Evolutionary conservation across 2,888 invertebrate genomes (phyloP), one percentile per base, ranked within the genome.

Genomic region (Pachliopta kotzebuea): DNA sequence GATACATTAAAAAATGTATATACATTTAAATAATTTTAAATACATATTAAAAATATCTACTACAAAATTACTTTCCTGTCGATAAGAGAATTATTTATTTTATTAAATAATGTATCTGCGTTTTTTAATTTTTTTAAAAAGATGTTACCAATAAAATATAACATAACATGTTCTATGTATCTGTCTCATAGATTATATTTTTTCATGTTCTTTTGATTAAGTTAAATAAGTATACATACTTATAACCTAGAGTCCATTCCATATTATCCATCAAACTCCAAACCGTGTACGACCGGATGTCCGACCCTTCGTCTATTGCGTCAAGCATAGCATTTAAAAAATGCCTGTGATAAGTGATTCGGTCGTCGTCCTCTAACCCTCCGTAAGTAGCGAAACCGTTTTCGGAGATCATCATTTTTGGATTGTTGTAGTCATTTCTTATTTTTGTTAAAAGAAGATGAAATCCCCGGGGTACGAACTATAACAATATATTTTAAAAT

Each of bases 201-300:
- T n/a, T n/a, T n/a, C n/a, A n/a, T n/a, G n/a, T n/a, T n/a, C n/a
- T n/a, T n/a, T n/a, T n/a, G n/a, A n/a, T n/a, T n/a, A n/a, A n/a
- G n/a, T n/a, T n/a, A n/a, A n/a, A n/a, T n/a, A n/a, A n/a, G n/a
- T n/a, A 37, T 24, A 83, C 92, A 90, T 77, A 93, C 89, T 77
- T 80, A 70, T 92, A 94, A 53, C 94, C 94, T 56, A 78, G 72
- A 63, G 81, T 78, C 94, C 94, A 95, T 76, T 94, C 94, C 70
- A 94, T 94, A 76, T 94, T 94, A 72, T 95, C 95, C 84, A 94
- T 86, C 6, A 95, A 78, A 67, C 93, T 93, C 94, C 94, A 94
- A 1, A 92, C 91, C 67, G 92, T 92, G 76, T 94, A 94, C 0
- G 93, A 93, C 56, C 77, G 79, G 0, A 93, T 79, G 42, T 88